A percentile compares a stretch with the other conserved stretches of the same genome.
Evolutionary conservation across 2,888 invertebrate genomes (phyloP).

Genomic region (Oscheius onirici): DNA sequence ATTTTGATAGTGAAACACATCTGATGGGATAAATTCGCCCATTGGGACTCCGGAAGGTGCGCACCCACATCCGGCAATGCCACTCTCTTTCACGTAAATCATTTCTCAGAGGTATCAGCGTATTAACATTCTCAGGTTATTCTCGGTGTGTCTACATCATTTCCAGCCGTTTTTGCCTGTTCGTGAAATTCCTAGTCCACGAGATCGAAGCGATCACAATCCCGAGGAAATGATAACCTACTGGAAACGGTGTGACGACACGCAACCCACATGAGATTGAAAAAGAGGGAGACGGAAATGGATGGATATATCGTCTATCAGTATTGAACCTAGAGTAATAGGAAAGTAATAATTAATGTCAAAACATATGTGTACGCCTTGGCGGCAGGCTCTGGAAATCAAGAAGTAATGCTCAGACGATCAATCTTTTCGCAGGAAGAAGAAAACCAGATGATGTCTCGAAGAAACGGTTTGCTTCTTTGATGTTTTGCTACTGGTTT

Average conservation of each 20-base stretch:
- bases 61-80: slow-evolving; percentile 18
- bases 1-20: neutral
- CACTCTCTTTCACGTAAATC: slow-evolving; percentile 22
- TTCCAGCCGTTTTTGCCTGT: no score
- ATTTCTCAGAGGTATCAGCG: slow-evolving; percentile 1
- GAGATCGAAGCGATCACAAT: no score
- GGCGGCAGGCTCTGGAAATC: slow-evolving; percentile 6
- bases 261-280: no score
- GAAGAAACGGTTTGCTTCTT: neutral
- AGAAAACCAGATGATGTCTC: slow-evolving; percentile 5
- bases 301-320: no score
- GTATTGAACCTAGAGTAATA: no score
- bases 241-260: no score
- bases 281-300: no score
- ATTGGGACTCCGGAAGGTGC: slow-evolving; percentile 21
- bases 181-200: no score
- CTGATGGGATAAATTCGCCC: slow-evolving; percentile 2
- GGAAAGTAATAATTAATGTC: slow-evolving; percentile 5
- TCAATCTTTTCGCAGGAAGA: slow-evolving; percentile 10
- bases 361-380: neutral
- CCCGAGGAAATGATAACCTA: no score
- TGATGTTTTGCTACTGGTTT: neutral
- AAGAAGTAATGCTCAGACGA: slow-evolving; percentile 16
- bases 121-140: neutral
- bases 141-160: no score